Evolutionary conservation across 2,113 vertebrate genomes (phyloP), one percentile per base, ranked within the genome.

Genomic region (Malurus melanocephalus): DNA sequence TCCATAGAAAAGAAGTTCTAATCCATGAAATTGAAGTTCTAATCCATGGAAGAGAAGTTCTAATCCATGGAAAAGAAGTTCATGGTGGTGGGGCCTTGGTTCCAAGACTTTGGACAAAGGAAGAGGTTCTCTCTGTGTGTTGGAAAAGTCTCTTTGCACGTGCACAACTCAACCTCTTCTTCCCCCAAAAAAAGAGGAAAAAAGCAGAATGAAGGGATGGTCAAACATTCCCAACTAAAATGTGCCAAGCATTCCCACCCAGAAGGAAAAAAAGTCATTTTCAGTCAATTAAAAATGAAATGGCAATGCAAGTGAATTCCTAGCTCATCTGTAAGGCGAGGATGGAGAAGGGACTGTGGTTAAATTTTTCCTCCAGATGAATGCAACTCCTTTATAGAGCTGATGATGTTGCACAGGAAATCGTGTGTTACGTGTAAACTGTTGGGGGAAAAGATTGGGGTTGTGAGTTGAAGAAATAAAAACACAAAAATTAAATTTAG

Each of bases 271-370:
- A 7, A 24, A 11, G 0, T 26, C 1, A 16, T 32, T 64, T 64
- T 16, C 10, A 16, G 27, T 26, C 3, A 65, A 24, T 74, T 69
- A 0, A 43, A 57, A 43, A n/a, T 38, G 9, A 72, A 77, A 2
- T 38, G 5, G 4, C 4, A 38, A 7, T 20, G 14, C 4, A 61
- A 56, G 10, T 30, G 15, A 66, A 48, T 22, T 57, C 23, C 17
- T 65, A 4, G 8, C 8, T 67, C 1, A 0, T 48, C 40, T n/a
- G 5, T 35, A n/a, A n/a, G 28, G 30, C 13, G 23, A 27, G 14
- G 8, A 40, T 55, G 23, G 5, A 15, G 15, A 27, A 13, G 13
- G 7, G 7, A 42, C 7, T 12, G 11, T 5, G 32, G 17, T 40
- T 55, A 51, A 60, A n/a, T 46, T 56, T 7, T 71, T 51, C 27